phyloP scores from a whole-genome alignment of 2,888 invertebrate species.

The Alentia gelatinosa region DNA sequence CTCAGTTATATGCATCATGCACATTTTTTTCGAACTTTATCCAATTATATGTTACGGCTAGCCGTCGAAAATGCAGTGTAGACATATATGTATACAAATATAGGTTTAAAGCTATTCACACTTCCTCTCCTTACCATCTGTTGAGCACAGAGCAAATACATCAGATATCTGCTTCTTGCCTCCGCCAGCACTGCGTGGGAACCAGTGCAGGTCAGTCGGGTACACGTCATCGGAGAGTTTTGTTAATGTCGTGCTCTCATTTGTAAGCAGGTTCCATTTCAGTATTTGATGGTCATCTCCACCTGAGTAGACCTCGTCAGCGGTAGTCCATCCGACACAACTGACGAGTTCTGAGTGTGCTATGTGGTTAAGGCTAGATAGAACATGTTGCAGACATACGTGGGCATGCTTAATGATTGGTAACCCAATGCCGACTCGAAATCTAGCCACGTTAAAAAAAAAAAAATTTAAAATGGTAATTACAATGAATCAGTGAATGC shows the following conservation, averaged over 20 bases:
- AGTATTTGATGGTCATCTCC: conserved; percentile 95
- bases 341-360: conserved; percentile 87
- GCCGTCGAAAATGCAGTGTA: too few relatives aligned
- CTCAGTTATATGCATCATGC: too few relatives aligned
- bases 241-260: conserved; percentile 87
- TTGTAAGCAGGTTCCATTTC: conserved; percentile 91
- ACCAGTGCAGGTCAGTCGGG: conserved; percentile 94
- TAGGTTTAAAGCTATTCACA: too few relatives aligned
- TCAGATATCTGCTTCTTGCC: conserved; percentile 84
- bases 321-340: conserved; percentile 95
- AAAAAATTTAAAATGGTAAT: too few relatives aligned
- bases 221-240: conserved; percentile 91
- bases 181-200: conserved; percentile 84
- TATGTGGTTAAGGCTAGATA: conserved; percentile 67
- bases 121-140: conserved; percentile 90
- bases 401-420: too few relatives aligned
- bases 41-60: too few relatives aligned
- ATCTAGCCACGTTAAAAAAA: too few relatives aligned
- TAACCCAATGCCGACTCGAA: too few relatives aligned
- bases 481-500: too few relatives aligned
- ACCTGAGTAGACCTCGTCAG: conserved; percentile 95
- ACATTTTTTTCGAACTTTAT: too few relatives aligned
- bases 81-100: too few relatives aligned
- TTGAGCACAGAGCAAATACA: conserved; percentile 91
- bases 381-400: conserved; percentile 13